Evolutionary conservation across 2,888 invertebrate species (phyloP), one percentile per base, ranked within the genome.

Genomic region (Zeuzera pyrina): DNA sequence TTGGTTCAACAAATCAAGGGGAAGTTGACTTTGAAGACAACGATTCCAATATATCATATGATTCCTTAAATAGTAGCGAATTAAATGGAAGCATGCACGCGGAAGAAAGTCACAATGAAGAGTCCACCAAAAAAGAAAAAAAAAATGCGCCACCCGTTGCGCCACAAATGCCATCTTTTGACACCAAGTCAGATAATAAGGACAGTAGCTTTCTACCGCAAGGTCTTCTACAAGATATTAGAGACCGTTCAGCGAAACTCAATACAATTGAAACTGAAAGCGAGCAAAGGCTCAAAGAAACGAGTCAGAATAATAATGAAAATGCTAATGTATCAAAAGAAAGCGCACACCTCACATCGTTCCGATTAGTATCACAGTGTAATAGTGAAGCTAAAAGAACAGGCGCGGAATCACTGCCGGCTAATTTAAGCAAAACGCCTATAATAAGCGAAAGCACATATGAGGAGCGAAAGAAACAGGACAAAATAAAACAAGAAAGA

Each of bases 41-140:
- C 69, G 90, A 91, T 56, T 91, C 90, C 42, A 92, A 90, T 53
- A 87, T 92, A 55, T 93, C 93, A 59, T 93, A 91, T 67, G 93
- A 94, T 65, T 93, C 93, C 16, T 70, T 94, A 45, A 93, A 92
- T 65, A 89, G 90, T 50, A 87, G 87, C 43, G 90, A 92, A 60
- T 65, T 89, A 51, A 85, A 85, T 54, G 79, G 79, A 51, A 81
- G 77, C 60, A 69, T 78, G 57, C 74, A 78, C 48, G 65, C 74
- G 37, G 83, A 84, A 49, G 84, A 84, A 71, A 81, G 69, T 63
- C 70, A 71, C 51, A 55, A 59, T 48, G 77, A 73, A 55, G 73
- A 71, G 42, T 49, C 46, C 25, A 48, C 50, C 49, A 79, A 77
- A 68, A 71, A 74, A 56, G 74, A 74, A 62, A 76, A 70, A 50